Base-by-base conservation (phyloP, 2,113 vertebrate species). In the Oenanthe oenanthe region DNA sequence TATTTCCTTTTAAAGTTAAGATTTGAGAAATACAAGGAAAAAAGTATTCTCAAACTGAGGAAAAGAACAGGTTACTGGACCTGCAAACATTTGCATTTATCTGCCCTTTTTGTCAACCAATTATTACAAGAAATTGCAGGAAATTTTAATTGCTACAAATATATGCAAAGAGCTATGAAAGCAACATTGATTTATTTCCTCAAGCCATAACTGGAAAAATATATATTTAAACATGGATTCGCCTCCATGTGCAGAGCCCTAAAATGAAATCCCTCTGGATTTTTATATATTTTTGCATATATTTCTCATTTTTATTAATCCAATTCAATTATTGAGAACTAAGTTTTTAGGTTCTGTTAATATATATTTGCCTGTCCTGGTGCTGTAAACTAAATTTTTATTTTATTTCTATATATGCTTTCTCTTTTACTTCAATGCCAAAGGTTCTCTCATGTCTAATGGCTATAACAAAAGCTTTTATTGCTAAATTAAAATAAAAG, bases 401-500 rank as follows among this genome's bases (percentile, higher is more conserved):
- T 85, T 93, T 94, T 88, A 83, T 93, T 95, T 91, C n/a, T 92
- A 70, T 62, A 76, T 88, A 85, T 85, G 48, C 47, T 79, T 71
- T 74, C 45, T 89, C 36, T 92, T n/a, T 78, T 66, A 65, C 42
- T 91, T 86, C 75, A 82, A 88, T 82, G 72, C 20, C 58, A 88
- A 78, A 86, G 57, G 51, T 94, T 79, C 29, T 93, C 25, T 74
- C 74, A 79, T 90, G 29, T 86, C 57, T 94, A 97, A 96, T 87
- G 74, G 26, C 32, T 94, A 54, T 62, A 91, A 93, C 93, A 87
- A 96, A 94, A 96, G 78, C 78, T 84, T 97, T 86, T 92, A 74
- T 8, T 77, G 60, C 56, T 93, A 89, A 96, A 95, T 96, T 95
- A 92, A 91, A 95, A 81, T 71, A 94, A 89, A 89, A 93, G 50